Conservation (phyloP, 2,113 vertebrate genomes). For the Sander vitreus region DNA sequence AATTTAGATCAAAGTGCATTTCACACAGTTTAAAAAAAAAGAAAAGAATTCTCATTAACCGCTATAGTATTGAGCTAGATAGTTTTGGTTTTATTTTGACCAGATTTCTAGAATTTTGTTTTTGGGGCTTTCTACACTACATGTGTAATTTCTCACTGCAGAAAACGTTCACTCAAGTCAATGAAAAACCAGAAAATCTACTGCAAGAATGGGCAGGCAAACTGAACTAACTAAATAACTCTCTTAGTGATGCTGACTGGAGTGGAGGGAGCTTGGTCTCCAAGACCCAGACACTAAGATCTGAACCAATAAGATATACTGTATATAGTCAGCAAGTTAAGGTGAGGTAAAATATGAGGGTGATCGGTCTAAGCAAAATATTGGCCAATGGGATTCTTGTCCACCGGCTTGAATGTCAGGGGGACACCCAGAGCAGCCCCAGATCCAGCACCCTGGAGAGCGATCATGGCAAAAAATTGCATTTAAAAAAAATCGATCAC, state of each 20-base stretch:
- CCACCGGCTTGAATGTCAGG: background rate
- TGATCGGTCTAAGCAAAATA: background rate
- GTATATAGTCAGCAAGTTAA: background rate
- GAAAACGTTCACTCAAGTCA: background rate
- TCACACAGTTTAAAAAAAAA: background rate
- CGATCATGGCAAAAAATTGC: background rate
- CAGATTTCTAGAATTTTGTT: background rate
- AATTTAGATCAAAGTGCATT: background rate
- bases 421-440: too few species aligned
- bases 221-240: too few species aligned
- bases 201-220: background rate
- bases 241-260: background rate
- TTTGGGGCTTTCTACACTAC: too few species aligned
- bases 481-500: background rate
- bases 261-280: background rate
- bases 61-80: background rate
- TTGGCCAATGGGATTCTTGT: background rate
- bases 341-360: background rate
- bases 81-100: background rate
- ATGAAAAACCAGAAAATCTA: background rate
- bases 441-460: slow-evolving; percentile 28
- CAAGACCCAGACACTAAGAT: background rate
- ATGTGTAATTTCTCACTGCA: background rate
- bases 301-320: background rate
- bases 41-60: too few species aligned